phyloP scores from a whole-genome alignment of 2,888 invertebrate species.

The Nycteola revayana region DNA sequence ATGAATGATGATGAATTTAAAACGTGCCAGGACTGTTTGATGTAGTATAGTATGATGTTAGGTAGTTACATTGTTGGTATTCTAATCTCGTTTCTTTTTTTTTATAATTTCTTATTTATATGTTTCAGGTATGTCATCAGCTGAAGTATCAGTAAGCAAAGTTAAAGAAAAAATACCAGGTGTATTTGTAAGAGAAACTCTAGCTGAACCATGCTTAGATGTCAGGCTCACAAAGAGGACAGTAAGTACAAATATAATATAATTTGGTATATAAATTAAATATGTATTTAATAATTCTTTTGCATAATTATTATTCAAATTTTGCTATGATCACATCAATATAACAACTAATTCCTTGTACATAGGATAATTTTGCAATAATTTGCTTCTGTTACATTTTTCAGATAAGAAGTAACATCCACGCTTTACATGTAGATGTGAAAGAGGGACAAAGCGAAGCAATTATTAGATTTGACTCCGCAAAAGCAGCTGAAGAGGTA shows the following conservation, averaged over 20 bases:
- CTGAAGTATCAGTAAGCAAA: conserved; percentile 38
- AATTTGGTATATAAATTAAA: no score
- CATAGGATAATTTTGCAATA: no score
- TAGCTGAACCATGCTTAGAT: conserved; percentile 86
- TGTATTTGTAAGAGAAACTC: conserved; percentile 86
- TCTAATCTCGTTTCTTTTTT: conserved; percentile 25
- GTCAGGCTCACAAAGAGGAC: conserved; percentile 86
- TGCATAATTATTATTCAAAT: no score
- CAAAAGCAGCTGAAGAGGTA: conserved; percentile 72
- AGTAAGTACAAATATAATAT: conserved; percentile 50
- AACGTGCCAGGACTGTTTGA: no score
- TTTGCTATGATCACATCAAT: no score
- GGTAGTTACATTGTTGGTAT: conserved; percentile 3
- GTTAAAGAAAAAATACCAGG: conserved; percentile 58
- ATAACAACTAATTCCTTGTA: no score
- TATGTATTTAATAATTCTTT: no score
- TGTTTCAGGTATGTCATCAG: conserved; percentile 30
- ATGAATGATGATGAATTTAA: no score
- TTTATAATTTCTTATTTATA: neutral
- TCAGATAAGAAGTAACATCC: conserved; percentile 83
- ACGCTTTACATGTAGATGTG: conserved; percentile 91
- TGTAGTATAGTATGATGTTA: no score
- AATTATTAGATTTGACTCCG: conserved; percentile 84
- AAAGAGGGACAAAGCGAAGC: conserved; percentile 86
- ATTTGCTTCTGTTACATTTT: no score